Evolutionary conservation across 2,797 vertebrate genomes (phyloP), one percentile per base, ranked within the genome.

Genomic region (Sparus aurata): DNA sequence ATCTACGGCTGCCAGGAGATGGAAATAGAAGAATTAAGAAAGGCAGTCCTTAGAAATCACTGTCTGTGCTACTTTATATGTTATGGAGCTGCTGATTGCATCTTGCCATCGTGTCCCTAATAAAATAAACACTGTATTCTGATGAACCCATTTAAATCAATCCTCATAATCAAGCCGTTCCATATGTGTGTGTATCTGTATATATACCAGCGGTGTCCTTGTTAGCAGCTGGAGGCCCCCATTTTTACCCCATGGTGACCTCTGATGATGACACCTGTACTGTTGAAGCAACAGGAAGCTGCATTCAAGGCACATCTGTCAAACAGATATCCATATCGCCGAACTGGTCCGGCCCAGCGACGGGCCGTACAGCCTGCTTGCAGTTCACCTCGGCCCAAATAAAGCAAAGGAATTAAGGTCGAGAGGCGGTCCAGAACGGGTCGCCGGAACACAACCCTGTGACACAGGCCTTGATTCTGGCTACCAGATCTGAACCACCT

Each of bases 241-340:
- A 22, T 25, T 49, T 53, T 72, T 77, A 79, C 77, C 81, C n/a
- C 52, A 46, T 25, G 9, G 49, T 50, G 66, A 88, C 79, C 75
- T 84, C 59, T 66, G 66, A 80, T 67, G 85, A 85, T 79, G 82
- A 92, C 82, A 90, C 79, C 74, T 90, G 89, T 75, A 85, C 73
- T 75, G 75, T 84, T 78, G 66, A 52, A 84, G 58, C 84, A 78
- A 66, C 83, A 89, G 80, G 80, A 90, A 85, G 78, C 70, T 59
- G 71, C 75, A 78, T 57, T 87, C 16, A 78, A 65, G 70, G 27
- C 77, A 79, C 86, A 90, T 90, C 59, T 84, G 85, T 83, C 77
- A 83, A 81, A 85, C 73, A 87, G 46, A 87, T 80, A 79, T 69
- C 16, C 38, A 38, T 38, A 38, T 38, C 2, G 38, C 0, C 9